Base-by-base conservation (phyloP, 2,888 invertebrate species). In the Oligia latruncula region DNA sequence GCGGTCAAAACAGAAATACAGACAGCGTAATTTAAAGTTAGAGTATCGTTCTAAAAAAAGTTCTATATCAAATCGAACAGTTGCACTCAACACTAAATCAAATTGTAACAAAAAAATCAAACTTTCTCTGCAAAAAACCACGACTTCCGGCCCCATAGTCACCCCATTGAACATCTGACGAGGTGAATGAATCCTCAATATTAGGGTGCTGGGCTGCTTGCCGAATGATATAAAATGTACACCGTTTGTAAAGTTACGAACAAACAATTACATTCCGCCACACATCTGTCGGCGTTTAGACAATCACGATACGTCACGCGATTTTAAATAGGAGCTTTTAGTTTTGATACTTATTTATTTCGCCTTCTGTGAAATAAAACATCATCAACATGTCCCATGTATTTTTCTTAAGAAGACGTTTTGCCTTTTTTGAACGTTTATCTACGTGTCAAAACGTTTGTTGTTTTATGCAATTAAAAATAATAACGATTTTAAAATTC, bases 281-380 rank as follows among this genome's bases (percentile, higher is more conserved):
- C 96, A 96, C 96, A 97, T 96, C 96, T 97, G 96, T 96, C 96
- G 95, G 95, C 93, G 95, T 95, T 96, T 96, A 96, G 96, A 96
- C 96, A 97, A 97, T 96, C 96, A 97, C 96, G 96, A 96, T 96
- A 96, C 94, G 96, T 93, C 96, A 97, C 96, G 96, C 96, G 96
- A 97, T 95, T 95, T 93, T 85, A 82, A 88, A 74, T 71, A 29
- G 55, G 85, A 77, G 11, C 43, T 1, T 78, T n/a, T 40, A 29
- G 84, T 92, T 89, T 96, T 95, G 95, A 94, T 95, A 93, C 40
- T 71, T 71, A 17, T 55, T 40, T 3, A n/a, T 40, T 71, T 71
- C n/a, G 3, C 11, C 9, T 71, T 40, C n/a, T 71, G 17, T 71
- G 23, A 55, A 55, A 17, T 17, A 23, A 46, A 52, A 17, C 1